Evolutionary conservation across 2,113 vertebrate species (phyloP).

Genomic region (Epinephelus lanceolatus): DNA sequence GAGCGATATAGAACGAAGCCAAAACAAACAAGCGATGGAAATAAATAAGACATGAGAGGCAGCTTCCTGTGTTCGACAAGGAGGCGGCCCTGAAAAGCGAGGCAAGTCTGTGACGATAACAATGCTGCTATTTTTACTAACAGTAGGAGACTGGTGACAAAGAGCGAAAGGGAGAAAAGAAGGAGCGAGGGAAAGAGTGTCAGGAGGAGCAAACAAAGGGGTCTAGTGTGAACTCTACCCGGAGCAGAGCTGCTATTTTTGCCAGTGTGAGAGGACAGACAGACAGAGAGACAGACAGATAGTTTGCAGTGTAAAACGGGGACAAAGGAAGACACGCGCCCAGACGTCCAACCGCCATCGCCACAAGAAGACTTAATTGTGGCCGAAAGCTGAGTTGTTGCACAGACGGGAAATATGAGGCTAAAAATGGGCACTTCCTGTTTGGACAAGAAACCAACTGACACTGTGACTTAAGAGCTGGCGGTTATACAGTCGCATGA

Average conservation of each 20-base stretch:
- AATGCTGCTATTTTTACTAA: slow-evolving; percentile 83
- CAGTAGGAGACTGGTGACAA: slow-evolving; percentile 70
- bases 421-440: slow-evolving; percentile 76
- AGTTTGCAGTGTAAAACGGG: slow-evolving; percentile 23
- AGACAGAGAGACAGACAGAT: slow-evolving; percentile 27
- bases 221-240: slow-evolving; percentile 73
- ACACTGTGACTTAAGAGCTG: slow-evolving; percentile 50
- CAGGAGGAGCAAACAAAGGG: slow-evolving; percentile 75
- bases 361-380: slow-evolving; percentile 47
- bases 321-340: slow-evolving; percentile 41
- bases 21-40: slow-evolving; percentile 55
- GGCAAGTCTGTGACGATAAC: slow-evolving; percentile 66
- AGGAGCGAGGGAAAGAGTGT: slow-evolving; percentile 56
- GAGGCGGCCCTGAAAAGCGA: slow-evolving; percentile 50
- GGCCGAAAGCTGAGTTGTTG: slow-evolving; percentile 43
- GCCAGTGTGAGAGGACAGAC: slow-evolving; percentile 39
- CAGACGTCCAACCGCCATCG: slow-evolving; percentile 39
- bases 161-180: slow-evolving; percentile 61
- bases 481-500: slow-evolving; percentile 61
- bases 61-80: slow-evolving; percentile 66
- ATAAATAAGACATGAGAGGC: slow-evolving; percentile 68
- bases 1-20: slow-evolving; percentile 2
- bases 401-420: slow-evolving; percentile 54
- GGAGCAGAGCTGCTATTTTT: slow-evolving; percentile 58
- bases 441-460: slow-evolving; percentile 54